A percentile compares a stretch with the other conserved stretches of the same genome.
Evolutionary conservation across 2,113 vertebrate species (phyloP).

Genomic region (Lutjanus erythropterus): DNA sequence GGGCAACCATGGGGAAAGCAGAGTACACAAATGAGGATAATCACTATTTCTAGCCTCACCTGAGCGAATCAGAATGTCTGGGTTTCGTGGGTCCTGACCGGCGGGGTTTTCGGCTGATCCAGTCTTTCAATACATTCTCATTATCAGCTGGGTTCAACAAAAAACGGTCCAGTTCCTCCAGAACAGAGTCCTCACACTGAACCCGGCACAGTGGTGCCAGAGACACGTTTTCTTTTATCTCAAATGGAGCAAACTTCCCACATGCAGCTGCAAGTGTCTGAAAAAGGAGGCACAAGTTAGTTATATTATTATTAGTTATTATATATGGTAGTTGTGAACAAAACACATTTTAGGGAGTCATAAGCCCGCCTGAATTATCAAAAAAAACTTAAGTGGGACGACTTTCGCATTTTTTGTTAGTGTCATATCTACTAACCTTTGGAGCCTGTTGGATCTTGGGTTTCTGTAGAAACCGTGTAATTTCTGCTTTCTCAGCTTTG

Average conservation of each 20-base stretch:
- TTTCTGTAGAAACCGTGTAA: conserved; percentile 97
- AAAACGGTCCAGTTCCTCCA: conserved; percentile 88
- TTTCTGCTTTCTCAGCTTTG: conserved; percentile 95
- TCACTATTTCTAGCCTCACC: conserved; percentile 58
- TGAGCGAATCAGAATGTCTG: conserved; percentile 13
- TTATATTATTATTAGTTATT: neutral
- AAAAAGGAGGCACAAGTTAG: neutral
- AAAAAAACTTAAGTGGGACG: neutral
- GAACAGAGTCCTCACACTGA: conserved; percentile 83
- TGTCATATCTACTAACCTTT: conserved; percentile 85
- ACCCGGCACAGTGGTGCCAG: conserved; percentile 91
- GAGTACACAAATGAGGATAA: neutral
- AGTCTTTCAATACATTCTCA: conserved; percentile 86
- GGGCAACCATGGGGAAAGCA: neutral
- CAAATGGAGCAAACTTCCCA: conserved; percentile 98
- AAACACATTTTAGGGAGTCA: too few relatives aligned
- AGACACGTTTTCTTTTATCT: conserved; percentile 96
- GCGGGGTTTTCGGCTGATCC: conserved; percentile 85
- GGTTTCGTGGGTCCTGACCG: conserved; percentile 86
- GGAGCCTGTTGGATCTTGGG: conserved; percentile 92
- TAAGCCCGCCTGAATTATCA: too few relatives aligned
- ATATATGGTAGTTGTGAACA: too few relatives aligned
- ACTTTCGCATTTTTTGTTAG: neutral
- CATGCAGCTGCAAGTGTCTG: conserved; percentile 95
- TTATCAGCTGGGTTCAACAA: conserved; percentile 79